phyloP scores from a whole-genome alignment of 2,888 invertebrate genomes.

The Tipula unca region DNA sequence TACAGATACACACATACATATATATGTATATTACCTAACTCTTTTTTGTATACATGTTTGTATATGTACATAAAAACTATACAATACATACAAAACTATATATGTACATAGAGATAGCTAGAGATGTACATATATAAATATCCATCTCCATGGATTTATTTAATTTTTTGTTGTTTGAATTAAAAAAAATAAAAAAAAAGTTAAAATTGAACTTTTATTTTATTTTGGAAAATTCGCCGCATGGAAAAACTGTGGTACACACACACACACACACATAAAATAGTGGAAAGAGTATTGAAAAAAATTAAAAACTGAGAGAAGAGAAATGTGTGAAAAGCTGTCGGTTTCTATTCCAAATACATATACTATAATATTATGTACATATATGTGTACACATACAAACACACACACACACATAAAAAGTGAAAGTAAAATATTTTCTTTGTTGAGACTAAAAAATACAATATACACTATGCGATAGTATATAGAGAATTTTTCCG shows the following conservation, averaged over 20 bases:
- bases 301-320: neutral
- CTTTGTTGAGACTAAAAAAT: neutral
- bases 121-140: neutral
- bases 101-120: neutral
- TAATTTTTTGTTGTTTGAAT: neutral
- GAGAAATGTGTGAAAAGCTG: neutral
- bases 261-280: neutral
- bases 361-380: no score
- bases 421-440: conserved; percentile 14
- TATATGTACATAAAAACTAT: neutral
- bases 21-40: neutral
- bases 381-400: neutral
- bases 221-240: neutral
- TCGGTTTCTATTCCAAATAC: neutral
- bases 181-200: neutral
- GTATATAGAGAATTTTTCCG: neutral
- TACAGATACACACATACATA: no score
- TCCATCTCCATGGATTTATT: neutral
- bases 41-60: neutral
- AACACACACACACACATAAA: neutral
- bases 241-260: neutral
- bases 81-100: neutral
- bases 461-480: neutral
- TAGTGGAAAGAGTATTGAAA: neutral
- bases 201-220: neutral